Conservation (phyloP, 2,797 vertebrate species). For the Pantherophis alleghaniensis region DNA sequence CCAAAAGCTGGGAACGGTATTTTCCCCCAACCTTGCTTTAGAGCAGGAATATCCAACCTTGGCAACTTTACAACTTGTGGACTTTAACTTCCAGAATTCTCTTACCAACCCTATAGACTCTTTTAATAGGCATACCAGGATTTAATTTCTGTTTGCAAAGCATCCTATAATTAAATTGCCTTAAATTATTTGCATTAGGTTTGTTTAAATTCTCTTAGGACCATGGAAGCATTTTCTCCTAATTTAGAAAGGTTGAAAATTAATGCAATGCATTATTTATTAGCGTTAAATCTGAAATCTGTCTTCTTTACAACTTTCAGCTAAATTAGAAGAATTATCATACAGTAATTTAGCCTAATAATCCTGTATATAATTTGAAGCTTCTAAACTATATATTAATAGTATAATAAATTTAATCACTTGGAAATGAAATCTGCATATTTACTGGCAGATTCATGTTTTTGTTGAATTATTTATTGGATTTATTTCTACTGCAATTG, state of each 20-base stretch:
- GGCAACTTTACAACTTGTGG: background rate
- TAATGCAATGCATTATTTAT: background rate
- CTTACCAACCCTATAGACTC: background rate
- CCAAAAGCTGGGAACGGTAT: background rate
- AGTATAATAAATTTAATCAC: background rate
- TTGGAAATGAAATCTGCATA: background rate
- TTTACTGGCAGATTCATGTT: background rate
- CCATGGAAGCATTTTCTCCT: background rate
- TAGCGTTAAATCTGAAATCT: background rate
- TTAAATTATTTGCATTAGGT: background rate
- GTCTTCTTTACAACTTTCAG: background rate
- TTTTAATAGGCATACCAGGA: background rate
- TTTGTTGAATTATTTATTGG: background rate
- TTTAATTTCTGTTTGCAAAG: background rate
- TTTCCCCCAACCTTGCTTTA: background rate
- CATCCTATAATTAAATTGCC: background rate
- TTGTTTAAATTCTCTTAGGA: background rate
- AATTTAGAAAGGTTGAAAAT: background rate
- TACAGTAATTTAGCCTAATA: background rate
- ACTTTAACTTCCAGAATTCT: background rate
- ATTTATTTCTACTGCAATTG: background rate
- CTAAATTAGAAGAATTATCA: background rate
- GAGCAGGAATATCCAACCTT: background rate
- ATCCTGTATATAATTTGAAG: background rate
- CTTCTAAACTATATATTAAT: slow-evolving; percentile 11